phyloP scores from a whole-genome alignment of 2,113 vertebrate species.

The Plecturocebus donacophilus region DNA sequence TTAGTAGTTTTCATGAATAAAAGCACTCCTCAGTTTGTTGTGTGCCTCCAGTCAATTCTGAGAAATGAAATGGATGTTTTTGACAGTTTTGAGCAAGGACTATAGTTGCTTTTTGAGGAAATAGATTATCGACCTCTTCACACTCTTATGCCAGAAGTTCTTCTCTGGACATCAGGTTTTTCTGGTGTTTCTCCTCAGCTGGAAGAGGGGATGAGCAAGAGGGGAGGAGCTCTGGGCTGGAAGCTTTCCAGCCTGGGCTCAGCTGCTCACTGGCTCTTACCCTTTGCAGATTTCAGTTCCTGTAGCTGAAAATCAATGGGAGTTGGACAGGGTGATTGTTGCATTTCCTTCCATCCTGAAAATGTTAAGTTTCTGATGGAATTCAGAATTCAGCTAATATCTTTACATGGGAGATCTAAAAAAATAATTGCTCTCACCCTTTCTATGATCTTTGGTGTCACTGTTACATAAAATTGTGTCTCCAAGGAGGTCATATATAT shows the following conservation, averaged over 20 bases:
- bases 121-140: background rate
- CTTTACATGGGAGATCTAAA: background rate
- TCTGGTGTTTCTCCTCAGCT: background rate
- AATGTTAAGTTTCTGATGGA: background rate
- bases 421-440: background rate
- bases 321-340: background rate
- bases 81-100: background rate
- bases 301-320: background rate
- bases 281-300: background rate
- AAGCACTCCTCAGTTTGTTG: background rate
- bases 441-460: background rate
- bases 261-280: background rate
- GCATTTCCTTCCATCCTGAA: background rate
- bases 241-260: background rate
- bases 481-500: background rate
- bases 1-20: background rate
- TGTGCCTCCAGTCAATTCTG: background rate
- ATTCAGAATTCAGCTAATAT: slow-evolving; percentile 9
- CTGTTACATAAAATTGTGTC: background rate
- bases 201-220: no score
- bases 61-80: background rate
- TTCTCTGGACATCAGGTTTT: background rate
- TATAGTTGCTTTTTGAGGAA: background rate
- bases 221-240: background rate
- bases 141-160: background rate